Base-by-base conservation (phyloP, 2,888 invertebrate genomes). In the Maniola hyperantus region DNA sequence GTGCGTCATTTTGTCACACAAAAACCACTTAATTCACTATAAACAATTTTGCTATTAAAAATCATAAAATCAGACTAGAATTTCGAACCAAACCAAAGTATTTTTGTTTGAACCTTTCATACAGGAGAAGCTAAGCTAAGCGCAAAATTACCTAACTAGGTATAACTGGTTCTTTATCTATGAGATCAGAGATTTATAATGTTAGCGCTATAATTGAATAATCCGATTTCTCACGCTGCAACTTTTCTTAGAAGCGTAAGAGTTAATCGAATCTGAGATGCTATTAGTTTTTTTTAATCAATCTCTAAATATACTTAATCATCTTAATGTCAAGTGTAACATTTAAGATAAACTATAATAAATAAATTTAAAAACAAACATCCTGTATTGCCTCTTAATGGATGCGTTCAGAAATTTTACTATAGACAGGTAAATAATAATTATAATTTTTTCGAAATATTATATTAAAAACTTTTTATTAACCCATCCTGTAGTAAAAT, bases 191-290 rank as follows among this genome's bases (percentile, higher is more conserved):
- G 34, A 42, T 18, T 46, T 36, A 54, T 61, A 61, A 60, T 46
- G 33, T 18, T 60, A 33, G 26, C 18, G 13, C 34, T 20, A 39
- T 60, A 48, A 54, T 48, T 65, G 39, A 20, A 39, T 39, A 61
- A 66, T 44, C 46, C 48, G 50, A 55, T 61, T 66, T 62, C 61
- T 62, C 66, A 66, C 61, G 61, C 53, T 54, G 39, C 61, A 39
- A 60, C 15, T 39, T 61, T 39, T 61, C 59, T 55, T 42, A 42
- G 39, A 39, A 15, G 42, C 55, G 15, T 51, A 33, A 42, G 51
- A 46, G 44, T 39, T 62, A 34, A 55, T 55, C 61, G 48, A 66
- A 48, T 48, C 39, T 53, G 20, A 6, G 6, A 39, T 42, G 1
- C n/a, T n/a, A n/a, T 34, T 34, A 39, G 18, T 5, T 55, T 11